Conservation (phyloP, 2,888 invertebrate species). For the Hanleya hanleyi region DNA sequence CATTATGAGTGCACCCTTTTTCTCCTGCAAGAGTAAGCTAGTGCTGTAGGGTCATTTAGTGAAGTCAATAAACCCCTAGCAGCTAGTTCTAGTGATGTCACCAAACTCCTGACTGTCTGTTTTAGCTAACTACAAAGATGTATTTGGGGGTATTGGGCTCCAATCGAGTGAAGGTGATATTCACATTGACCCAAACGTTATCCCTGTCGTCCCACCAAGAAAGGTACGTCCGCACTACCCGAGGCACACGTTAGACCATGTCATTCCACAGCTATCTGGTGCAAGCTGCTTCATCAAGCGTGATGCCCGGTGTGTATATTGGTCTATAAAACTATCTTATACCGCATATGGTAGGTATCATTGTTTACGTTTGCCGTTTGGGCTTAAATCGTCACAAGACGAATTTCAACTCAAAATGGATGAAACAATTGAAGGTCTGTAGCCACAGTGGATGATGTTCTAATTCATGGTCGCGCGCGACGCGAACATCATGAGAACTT, state of each 20-base stretch:
- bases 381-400: slow-evolving; percentile 30
- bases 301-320: slow-evolving; percentile 42
- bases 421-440: slow-evolving; percentile 18
- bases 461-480: slow-evolving; percentile 27
- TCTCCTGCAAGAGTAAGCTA: no score
- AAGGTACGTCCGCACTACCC: no score
- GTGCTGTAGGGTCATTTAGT: no score
- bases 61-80: no score
- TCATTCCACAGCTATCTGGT: slow-evolving; percentile 28
- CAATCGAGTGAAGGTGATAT: no score
- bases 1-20: no score
- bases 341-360: slow-evolving; percentile 27
- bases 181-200: no score
- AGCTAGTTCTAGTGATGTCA: no score
- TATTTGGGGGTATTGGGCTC: no score
- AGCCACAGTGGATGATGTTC: slow-evolving; percentile 36
- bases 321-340: slow-evolving; percentile 34
- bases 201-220: no score
- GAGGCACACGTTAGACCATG: slow-evolving; percentile 37
- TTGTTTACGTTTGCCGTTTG: slow-evolving; percentile 27
- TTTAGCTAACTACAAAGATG: no score
- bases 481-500: slow-evolving; percentile 36
- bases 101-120: no score
- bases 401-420: slow-evolving; percentile 30
- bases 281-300: slow-evolving; percentile 37